These are phyloP conservation scores for Ifrita kowaldi DNA, from an alignment of 2,113 vertebrate species.

Conservation along the genomic window DNA sequence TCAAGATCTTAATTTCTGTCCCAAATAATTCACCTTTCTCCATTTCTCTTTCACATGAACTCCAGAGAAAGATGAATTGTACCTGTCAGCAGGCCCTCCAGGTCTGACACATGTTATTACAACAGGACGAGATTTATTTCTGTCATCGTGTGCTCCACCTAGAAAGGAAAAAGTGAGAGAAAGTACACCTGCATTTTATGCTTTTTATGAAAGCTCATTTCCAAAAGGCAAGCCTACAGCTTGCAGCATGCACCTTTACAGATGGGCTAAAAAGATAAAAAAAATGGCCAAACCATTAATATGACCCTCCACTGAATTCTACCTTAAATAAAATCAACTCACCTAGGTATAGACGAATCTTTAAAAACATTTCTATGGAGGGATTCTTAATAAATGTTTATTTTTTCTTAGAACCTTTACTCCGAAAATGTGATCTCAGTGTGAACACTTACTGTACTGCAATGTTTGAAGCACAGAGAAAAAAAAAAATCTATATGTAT, in stretches of 20 bases:
- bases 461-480: not conserved
- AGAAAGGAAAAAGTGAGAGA: constrained; percentile 38
- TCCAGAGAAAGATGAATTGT: constrained; percentile 60
- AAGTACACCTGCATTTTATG: not conserved
- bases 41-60: constrained; percentile 9
- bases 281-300: not conserved
- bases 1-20: not conserved
- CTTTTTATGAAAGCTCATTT: constrained; percentile 7
- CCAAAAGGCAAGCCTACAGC: not conserved
- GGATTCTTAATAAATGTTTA: not conserved
- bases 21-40: constrained; percentile 9
- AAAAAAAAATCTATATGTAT: not conserved
- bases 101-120: constrained; percentile 93
- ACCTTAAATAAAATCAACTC: not conserved
- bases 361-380: not conserved
- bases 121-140: constrained; percentile 97
- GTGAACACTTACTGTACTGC: not conserved
- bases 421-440: not conserved
- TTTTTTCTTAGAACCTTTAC: not conserved
- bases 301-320: not conserved
- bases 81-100: constrained; percentile 96
- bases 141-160: constrained; percentile 94
- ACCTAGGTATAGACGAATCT: not conserved
- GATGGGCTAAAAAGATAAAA: not conserved
- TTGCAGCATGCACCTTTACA: not conserved